These are phyloP conservation scores for Pygoscelis antarcticus DNA, from an alignment of 2,113 vertebrate species.

Conservation along the genomic window DNA sequence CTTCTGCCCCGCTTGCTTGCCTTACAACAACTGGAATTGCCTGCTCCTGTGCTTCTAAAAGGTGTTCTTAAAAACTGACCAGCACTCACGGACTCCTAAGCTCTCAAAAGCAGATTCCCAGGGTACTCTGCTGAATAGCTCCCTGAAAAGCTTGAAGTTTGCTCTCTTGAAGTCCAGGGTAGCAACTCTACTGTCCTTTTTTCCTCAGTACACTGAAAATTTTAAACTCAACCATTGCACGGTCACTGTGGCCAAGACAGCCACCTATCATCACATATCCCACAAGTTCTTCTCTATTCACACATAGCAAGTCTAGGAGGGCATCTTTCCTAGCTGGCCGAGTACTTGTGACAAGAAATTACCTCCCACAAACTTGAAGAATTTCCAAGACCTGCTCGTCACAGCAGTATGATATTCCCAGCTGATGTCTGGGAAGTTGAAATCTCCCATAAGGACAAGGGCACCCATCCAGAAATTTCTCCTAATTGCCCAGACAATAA, in stretches of 20 bases:
- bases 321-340: background rate
- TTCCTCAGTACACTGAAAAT: background rate
- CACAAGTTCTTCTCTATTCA: background rate
- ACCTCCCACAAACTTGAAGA: background rate
- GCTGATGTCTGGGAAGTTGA: background rate
- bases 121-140: background rate
- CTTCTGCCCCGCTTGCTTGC: background rate
- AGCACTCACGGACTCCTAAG: background rate
- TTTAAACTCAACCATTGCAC: background rate
- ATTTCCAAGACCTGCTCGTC: background rate
- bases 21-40: background rate
- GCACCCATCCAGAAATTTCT: background rate
- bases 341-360: background rate
- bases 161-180: background rate
- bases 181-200: background rate
- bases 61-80: background rate
- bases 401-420: background rate
- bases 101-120: background rate
- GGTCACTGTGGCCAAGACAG: background rate
- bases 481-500: background rate
- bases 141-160: background rate
- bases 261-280: background rate
- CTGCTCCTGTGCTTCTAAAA: background rate
- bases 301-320: background rate
- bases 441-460: background rate